Evolutionary conservation across 2,113 vertebrate species (phyloP).

Genomic region (Chascanopsetta lugubris): DNA sequence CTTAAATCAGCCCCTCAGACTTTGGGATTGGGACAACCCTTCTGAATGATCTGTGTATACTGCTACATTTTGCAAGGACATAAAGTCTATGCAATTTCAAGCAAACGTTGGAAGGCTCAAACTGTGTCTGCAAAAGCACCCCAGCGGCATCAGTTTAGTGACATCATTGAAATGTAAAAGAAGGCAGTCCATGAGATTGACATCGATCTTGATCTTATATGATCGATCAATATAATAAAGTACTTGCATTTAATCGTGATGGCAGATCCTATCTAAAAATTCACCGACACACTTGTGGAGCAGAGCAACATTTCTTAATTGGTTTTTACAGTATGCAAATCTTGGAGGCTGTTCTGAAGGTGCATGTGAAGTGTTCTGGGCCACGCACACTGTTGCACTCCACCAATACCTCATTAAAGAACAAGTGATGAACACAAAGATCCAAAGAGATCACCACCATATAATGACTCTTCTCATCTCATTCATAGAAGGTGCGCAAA

Average conservation of each 20-base stretch:
- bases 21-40: too few species aligned
- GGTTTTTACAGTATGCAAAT: slow-evolving; percentile 4
- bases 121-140: too few species aligned
- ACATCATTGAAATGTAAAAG: too few species aligned
- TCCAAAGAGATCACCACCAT: not conserved
- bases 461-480: not conserved
- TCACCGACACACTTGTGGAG: not conserved
- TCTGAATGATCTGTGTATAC: too few species aligned
- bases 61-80: too few species aligned
- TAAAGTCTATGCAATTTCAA: too few species aligned
- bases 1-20: too few species aligned
- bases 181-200: too few species aligned
- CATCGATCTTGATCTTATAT: too few species aligned
- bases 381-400: slow-evolving; percentile 4
- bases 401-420: too few species aligned
- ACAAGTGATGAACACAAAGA: not conserved
- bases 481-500: not conserved
- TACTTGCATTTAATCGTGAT: not conserved
- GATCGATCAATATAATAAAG: not conserved
- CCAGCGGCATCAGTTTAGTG: too few species aligned
- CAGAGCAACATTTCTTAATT: not conserved
- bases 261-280: not conserved
- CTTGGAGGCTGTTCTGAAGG: not conserved
- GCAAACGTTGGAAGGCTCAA: too few species aligned
- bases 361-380: not conserved